These are phyloP conservation scores for Cosmia pyralina DNA, from an alignment of 2,888 invertebrate species.

Conservation along the genomic window DNA sequence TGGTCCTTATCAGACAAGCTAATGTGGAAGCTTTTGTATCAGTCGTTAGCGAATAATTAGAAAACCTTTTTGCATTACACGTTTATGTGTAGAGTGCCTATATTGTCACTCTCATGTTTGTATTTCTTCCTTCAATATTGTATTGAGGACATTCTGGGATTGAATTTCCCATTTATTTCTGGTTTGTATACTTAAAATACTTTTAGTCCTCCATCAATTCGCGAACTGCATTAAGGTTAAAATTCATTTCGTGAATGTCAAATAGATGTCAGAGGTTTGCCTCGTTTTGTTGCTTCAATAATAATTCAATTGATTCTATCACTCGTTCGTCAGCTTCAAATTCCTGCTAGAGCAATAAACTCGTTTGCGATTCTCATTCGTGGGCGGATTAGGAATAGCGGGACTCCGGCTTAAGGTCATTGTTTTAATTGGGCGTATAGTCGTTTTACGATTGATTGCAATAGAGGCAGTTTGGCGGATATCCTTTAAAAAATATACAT, in stretches of 20 bases:
- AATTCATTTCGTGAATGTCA: neutral
- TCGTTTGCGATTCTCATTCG: slow-evolving; percentile 31
- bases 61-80: neutral
- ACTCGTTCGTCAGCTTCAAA: neutral
- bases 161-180: neutral
- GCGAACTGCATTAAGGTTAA: neutral
- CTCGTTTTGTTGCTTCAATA: neutral
- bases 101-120: neutral
- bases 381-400: slow-evolving; percentile 38
- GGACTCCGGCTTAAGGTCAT: slow-evolving; percentile 39
- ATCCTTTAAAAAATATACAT: slow-evolving; percentile 8
- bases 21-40: neutral
- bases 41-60: neutral
- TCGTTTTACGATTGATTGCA: slow-evolving; percentile 24
- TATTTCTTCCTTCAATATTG: neutral
- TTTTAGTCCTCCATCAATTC: neutral
- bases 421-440: slow-evolving; percentile 37
- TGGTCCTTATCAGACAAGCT: neutral
- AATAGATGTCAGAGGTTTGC: neutral
- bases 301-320: neutral
- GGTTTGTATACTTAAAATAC: neutral
- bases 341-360: slow-evolving; percentile 30
- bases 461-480: slow-evolving; percentile 8
- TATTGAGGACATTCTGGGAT: neutral
- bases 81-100: neutral